Base-by-base conservation (phyloP, 2,797 vertebrate genomes). In the Okamejei kenojei region DNA sequence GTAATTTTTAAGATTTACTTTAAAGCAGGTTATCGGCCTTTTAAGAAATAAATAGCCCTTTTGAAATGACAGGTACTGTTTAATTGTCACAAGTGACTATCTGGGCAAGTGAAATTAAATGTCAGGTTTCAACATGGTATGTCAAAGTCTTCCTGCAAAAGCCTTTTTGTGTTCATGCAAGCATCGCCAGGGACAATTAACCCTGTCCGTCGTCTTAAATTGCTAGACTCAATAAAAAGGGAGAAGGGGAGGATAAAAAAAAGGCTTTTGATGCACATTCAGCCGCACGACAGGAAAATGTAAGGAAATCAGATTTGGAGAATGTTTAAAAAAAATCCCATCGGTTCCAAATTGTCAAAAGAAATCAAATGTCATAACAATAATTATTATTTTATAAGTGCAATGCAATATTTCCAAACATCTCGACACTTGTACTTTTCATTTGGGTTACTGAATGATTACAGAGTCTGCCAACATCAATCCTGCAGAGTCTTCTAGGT, bases 401-500 rank as follows among this genome's bases (percentile, higher is more conserved):
- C 38, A 54, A 15, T 45, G 71, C 90, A 92, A 92, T 73, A 92
- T 76, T 92, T 92, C 73, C 73, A 92, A 92, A 76, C 68, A 71
- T 92, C 65, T 92, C 71, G 13, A 35, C 90, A 92, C 90, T 92
- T 92, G 71, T 92, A 92, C 71, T 92, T 92, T 92, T 92, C 71
- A 74, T 92, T 92, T 92, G 90, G 76, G 90, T 92, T 92, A 92
- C 90, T 92, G 90, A 71, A 92, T 92, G 90, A 92, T 92, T 92
- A 92, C 71, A 92, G 90, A 92, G 90, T 92, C 90, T 92, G 90
- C 90, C 71, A 26, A 29, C 90, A 92, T 92, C 90, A 92, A 92
- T 92, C 71, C 38, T 54, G 26, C 23, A 74, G 90, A 76, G 90
- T 92, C 71, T 92, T 74, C 90, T 92, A 76, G 90, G 90, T 92